Base-by-base conservation (phyloP, 2,113 vertebrate species). In the Eira barbara region DNA sequence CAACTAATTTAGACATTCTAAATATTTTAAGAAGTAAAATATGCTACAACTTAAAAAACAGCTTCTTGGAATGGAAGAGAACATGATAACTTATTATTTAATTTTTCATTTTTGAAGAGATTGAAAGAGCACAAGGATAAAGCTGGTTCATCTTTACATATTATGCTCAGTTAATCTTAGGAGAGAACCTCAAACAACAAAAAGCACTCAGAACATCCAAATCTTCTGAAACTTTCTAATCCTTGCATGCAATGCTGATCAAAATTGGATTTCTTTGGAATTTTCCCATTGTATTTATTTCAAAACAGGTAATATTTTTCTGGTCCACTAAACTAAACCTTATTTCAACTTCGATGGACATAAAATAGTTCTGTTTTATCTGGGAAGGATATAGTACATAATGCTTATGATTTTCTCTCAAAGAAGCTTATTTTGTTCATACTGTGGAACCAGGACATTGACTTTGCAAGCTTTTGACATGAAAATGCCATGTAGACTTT, bases 271-370 rank as follows among this genome's bases (percentile, higher is more conserved):
- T 96, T 97, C 63, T 91, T 88, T 95, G 95, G 87, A 87, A 88
- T n/a, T 94, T 49, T 92, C 91, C 34, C 57, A 73, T 83, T 92
- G 69, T 71, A 84, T 90, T 97, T 93, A 87, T 81, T 57, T 95
- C 74, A 95, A 97, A 96, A 97, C 61, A 96, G 90, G 91, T 92
- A 95, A 97, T 92, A 83, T 86, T 93, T 95, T 97, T 96, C 83
- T 95, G 83, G 79, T 73, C 42, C 87, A 95, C 91, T 96, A 94
- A 92, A 76, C 74, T 95, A 95, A 96, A 87, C 36, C 52, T 84
- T 88, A 95, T 95, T 97, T 97, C 87, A 89, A 76, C 91, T 88
- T 97, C 67, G 76, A 91, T 95, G 63, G 85, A 59, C 92, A 88
- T 80, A 90, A 94, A 97, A 96, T 49, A 84, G 25, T 47, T 91